Evolutionary conservation across 2,797 vertebrate genomes (phyloP).

Genomic region (Acipenser transmontanus): DNA sequence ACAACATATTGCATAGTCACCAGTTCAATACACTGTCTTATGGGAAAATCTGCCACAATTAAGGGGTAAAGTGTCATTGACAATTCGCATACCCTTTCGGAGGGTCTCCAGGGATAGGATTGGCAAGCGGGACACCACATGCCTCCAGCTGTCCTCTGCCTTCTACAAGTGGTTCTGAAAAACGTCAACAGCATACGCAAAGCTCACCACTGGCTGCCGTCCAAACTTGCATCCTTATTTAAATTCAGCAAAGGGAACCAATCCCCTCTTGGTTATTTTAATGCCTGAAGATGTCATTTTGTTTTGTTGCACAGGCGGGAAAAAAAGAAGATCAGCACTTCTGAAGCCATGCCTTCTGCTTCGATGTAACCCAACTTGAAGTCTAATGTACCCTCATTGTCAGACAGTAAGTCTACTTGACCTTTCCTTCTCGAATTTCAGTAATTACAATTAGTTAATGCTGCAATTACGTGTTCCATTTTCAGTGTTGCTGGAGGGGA

Average conservation of each 20-base stretch:
- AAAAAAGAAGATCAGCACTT: neutral
- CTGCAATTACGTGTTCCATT: slow-evolving; percentile 41
- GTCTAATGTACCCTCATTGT: neutral
- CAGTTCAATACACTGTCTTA: slow-evolving; percentile 11
- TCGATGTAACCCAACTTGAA: neutral
- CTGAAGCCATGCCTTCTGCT: slow-evolving; percentile 10
- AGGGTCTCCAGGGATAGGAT: slow-evolving; percentile 10
- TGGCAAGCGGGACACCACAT: slow-evolving; percentile 9
- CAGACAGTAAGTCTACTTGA: slow-evolving; percentile 17
- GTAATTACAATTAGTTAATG: slow-evolving; percentile 38
- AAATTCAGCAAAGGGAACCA: slow-evolving; percentile 20
- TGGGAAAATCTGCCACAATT: slow-evolving; percentile 32
- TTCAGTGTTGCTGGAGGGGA: slow-evolving; percentile 38
- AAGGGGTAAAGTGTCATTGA: slow-evolving; percentile 30
- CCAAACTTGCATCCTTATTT: slow-evolving; percentile 30
- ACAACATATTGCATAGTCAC: neutral
- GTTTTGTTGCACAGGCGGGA: slow-evolving; percentile 20
- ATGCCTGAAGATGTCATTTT: slow-evolving; percentile 27
- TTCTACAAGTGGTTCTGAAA: slow-evolving; percentile 26
- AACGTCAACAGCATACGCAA: slow-evolving; percentile 32
- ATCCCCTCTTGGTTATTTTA: slow-evolving; percentile 6
- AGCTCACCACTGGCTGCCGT: slow-evolving; percentile 26
- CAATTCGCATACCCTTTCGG: slow-evolving; percentile 26
- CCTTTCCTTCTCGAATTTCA: slow-evolving; percentile 32
- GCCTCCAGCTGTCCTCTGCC: slow-evolving; percentile 35